Evolutionary conservation across 2,888 invertebrate genomes (phyloP), one percentile per base, ranked within the genome.

Genomic region (Allophyes oxyacanthae): DNA sequence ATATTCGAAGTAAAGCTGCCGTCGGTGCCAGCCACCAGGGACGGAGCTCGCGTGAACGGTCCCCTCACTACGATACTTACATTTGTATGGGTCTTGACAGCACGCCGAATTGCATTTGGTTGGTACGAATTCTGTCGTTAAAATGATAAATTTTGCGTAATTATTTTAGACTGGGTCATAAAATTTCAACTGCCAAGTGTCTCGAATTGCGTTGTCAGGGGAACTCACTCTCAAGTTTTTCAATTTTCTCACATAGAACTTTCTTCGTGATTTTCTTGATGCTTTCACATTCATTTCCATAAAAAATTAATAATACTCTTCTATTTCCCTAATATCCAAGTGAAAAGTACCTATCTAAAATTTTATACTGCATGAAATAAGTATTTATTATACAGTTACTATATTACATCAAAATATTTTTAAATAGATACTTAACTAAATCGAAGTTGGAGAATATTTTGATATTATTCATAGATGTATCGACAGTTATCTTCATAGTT

Each of bases 1-100:
- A 91, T 91, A 92, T 86, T 82, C 68, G 81, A 80, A 79, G 82
- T 82, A 76, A 77, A 75, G 83, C 80, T 63, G 58, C 49, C 76
- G 81, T 81, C 82, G 83, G 87, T 88, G 71, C 82, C 83, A 83
- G 84, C 89, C 85, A 83, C 89, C 90, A 86, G 88, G 89, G 85
- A 82, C 85, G 69, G 83, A 64, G 85, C 77, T 91, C 79, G 90
- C 92, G 91, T 92, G 91, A 85, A 84, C 72, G 64, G 67, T 74
- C 63, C 78, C 80, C 83, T 79, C 66, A 77, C 75, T 75, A 55
- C 59, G 25, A 49, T 55, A 45, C 44, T 54, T 49, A 60, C 44
- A 48, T 55, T 73, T 70, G 56, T 64, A 59, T 59, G 48, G 28
- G 51, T 57, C 63, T 76, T 64, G 68, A 70, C 61, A 58, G 59